A percentile compares a stretch with the other conserved stretches of the same genome.
These are phyloP conservation scores for Cossypha polioptera DNA, from an alignment of 2,797 vertebrate species.

Conservation along the genomic window DNA sequence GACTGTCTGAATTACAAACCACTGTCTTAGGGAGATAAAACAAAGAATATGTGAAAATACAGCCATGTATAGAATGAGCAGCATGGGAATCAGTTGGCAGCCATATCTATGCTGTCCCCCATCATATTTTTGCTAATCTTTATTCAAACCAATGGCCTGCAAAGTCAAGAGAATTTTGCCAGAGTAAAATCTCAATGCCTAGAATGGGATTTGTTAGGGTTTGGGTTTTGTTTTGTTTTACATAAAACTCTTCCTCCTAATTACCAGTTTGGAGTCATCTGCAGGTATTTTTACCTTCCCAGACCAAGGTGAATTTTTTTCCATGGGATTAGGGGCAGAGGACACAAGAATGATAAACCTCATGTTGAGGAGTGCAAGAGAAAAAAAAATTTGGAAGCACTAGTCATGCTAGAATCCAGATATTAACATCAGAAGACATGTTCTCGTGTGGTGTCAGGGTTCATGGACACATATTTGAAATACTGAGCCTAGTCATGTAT, in stretches of 20 bases:
- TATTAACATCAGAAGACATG: not conserved
- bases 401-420: not conserved
- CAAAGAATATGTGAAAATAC: slow-evolving; percentile 4
- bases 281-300: not conserved
- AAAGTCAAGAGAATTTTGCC: not conserved
- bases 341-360: not conserved
- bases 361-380: not conserved
- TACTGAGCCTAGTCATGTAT: not conserved
- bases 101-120: not conserved
- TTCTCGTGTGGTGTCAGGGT: not conserved
- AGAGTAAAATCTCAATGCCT: not conserved
- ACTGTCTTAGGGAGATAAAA: slow-evolving; percentile 9
- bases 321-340: not conserved
- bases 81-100: not conserved
- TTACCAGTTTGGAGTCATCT: not conserved
- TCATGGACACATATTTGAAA: not conserved
- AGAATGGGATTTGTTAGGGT: not conserved
- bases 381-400: slow-evolving; percentile 9
- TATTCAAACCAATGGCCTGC: not conserved
- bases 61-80: not conserved
- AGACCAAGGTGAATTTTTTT: not conserved
- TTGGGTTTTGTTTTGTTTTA: not conserved
- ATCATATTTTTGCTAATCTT: not conserved
- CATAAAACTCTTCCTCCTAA: not conserved
- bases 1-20: slow-evolving; percentile 38